Evolutionary conservation across 2,797 vertebrate genomes (phyloP), one percentile per base, ranked within the genome.

Genomic region (Labroides dimidiatus): DNA sequence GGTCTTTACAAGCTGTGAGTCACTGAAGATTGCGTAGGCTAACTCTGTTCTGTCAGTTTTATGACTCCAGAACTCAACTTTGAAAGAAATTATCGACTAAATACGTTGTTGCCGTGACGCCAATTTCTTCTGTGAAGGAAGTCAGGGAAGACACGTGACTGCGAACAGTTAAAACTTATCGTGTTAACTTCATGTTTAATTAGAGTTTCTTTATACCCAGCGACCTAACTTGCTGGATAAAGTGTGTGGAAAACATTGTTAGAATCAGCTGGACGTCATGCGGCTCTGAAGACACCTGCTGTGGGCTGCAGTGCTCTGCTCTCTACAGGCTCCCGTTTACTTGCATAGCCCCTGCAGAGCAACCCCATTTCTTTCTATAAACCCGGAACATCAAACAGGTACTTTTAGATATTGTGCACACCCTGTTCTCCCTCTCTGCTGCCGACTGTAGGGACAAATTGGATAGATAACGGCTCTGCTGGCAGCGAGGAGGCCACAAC

Each of bases 301-400:
- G 81, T 73, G 77, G 55, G 86, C 52, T 66, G 85, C 86, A 64
- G 56, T 51, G 64, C 67, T 87, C 75, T 82, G 77, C 81, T 84
- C 81, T 48, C 75, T 72, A 72, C 72, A 84, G 75, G 60, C 86
- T 79, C 83, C 79, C 61, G 45, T 87, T 89, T 93, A 87, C 93
- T 93, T 92, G 89, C 83, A 68, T 80, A 86, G 82, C 77, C 59
- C 81, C 77, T 74, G 69, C 78, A 81, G 82, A 77, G 77, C 73
- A 82, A 91, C 76, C 78, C 83, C 84, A 90, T 90, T 92, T 87
- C 89, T 88, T 87, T 77, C 76, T 81, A 84, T 81, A 89, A 83
- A 86, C 82, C 80, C 85, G 80, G 82, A 86, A 88, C 87, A 93
- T 92, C 88, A 91, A 91, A 93, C 85, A 79, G 74, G 85, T 89